Evolutionary conservation across 2,113 vertebrate genomes (phyloP).

Genomic region (Phycodurus eques): DNA sequence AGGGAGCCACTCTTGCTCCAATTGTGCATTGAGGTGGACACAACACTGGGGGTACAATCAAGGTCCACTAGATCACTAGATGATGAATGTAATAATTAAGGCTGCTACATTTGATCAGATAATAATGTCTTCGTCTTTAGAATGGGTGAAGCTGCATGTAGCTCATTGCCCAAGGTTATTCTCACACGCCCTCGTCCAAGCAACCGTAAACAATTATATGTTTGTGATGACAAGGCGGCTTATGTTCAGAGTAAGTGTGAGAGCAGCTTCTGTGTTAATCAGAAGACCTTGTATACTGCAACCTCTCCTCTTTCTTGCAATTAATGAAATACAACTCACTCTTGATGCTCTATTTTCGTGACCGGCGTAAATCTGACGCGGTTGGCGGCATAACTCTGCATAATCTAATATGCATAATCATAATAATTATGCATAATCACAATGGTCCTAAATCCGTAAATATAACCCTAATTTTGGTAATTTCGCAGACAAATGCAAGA

Average conservation of each 20-base stretch:
- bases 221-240: neutral
- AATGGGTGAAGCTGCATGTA: neutral
- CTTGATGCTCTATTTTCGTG: no score
- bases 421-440: no score
- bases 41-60: neutral
- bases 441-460: no score
- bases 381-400: no score
- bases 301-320: no score
- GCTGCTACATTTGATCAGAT: neutral
- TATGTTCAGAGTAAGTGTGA: neutral
- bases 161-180: neutral
- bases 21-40: conserved; percentile 1
- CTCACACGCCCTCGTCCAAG: neutral
- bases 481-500: no score
- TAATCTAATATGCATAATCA: no score
- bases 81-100: neutral
- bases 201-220: neutral
- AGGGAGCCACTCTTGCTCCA: neutral
- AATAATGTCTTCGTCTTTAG: neutral
- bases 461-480: no score
- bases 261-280: neutral
- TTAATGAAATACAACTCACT: no score
- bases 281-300: neutral
- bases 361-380: no score
- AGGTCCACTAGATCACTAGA: neutral